phyloP scores from a whole-genome alignment of 2,888 invertebrate species.

The Tipula vernalis region DNA sequence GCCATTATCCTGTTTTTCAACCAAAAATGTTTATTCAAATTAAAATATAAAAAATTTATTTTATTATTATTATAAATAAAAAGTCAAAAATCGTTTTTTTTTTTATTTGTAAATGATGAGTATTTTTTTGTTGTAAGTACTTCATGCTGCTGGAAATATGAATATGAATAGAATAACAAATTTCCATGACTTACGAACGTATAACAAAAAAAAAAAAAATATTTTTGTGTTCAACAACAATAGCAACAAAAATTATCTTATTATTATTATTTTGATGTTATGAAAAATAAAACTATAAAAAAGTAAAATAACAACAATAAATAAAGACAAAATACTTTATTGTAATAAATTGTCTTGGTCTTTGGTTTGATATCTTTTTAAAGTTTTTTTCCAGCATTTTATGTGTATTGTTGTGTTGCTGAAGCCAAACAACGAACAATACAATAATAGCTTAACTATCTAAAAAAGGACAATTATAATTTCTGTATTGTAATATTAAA shows the following conservation, averaged over 20 bases:
- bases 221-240: not conserved
- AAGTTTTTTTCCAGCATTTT: not conserved
- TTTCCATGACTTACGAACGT: not conserved
- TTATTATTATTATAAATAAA: not conserved
- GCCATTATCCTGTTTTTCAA: not conserved
- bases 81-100: not conserved
- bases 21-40: not conserved
- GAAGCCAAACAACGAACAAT: not conserved
- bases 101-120: not conserved
- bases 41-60: not conserved
- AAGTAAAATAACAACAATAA: not conserved
- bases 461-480: not conserved
- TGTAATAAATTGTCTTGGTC: slow-evolving; percentile 4
- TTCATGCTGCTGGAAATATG: not conserved
- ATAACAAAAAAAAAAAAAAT: not conserved
- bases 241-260: not conserved
- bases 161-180: not conserved
- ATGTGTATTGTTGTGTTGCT: not conserved
- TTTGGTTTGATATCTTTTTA: not conserved
- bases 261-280: not conserved
- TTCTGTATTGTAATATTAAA: not conserved
- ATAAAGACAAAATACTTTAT: not conserved
- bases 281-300: not conserved
- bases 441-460: not conserved
- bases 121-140: not conserved